Conservation (phyloP, 2,888 invertebrate genomes). For the Lutraria lutraria region DNA sequence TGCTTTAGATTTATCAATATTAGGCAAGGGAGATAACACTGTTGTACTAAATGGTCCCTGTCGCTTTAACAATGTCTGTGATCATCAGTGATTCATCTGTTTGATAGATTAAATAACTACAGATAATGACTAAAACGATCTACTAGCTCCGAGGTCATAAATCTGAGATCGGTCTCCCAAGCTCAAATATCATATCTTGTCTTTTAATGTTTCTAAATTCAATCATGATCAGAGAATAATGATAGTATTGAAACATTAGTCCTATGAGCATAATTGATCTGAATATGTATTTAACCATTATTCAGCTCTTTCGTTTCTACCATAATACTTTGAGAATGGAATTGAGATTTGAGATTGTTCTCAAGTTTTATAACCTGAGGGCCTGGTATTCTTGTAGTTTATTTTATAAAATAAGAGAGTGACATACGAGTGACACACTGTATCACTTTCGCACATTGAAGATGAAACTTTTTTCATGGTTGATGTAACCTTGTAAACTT, state of each 20-base stretch:
- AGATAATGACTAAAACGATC: not conserved
- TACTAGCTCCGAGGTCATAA: not conserved
- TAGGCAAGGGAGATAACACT: not conserved
- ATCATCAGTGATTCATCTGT: not conserved
- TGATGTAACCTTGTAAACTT: slow-evolving; percentile 5
- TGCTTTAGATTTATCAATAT: not conserved
- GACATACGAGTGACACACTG: not conserved
- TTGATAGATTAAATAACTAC: not conserved
- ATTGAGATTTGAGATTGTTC: no score
- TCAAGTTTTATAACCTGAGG: no score
- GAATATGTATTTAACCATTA: no score
- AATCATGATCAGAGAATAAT: no score
- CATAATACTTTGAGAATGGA: no score
- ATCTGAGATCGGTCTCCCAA: no score
- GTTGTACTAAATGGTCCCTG: not conserved
- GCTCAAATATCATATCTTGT: no score
- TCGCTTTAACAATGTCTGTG: not conserved
- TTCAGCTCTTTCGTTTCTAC: no score
- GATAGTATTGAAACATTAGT: no score
- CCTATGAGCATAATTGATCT: no score
- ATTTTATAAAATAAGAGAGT: not conserved
- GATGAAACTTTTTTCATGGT: not conserved
- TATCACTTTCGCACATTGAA: not conserved
- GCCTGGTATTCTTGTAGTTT: no score
- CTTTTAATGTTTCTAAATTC: no score